Percentiles rank a stretch among this genome's conserved stretches.
These are phyloP conservation scores for Meloidogyne exigua DNA, from an alignment of 1,140 invertebrate species.

Conservation along the genomic window DNA sequence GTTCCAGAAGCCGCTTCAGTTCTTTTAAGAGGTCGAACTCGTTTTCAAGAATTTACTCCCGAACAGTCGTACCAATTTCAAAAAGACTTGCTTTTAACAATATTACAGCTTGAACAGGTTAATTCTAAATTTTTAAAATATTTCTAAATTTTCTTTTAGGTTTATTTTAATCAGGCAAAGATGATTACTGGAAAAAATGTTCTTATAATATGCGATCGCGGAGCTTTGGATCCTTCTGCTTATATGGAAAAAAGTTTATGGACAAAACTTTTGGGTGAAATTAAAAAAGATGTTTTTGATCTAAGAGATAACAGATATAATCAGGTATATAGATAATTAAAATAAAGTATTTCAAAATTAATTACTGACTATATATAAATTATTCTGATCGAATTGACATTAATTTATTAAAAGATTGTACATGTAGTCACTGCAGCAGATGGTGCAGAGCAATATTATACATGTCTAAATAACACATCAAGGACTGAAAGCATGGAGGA, in stretches of 20 bases:
- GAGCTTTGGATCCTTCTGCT: slow-evolving; percentile 56
- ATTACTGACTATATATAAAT: not conserved
- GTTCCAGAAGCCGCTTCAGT: slow-evolving; percentile 97
- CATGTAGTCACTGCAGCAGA: slow-evolving; percentile 79
- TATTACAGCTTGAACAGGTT: slow-evolving; percentile 91
- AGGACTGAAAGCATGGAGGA: slow-evolving; percentile 75
- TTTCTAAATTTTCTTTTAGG: slow-evolving; percentile 38
- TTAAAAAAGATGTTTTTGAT: slow-evolving; percentile 77
- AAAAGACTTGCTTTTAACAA: slow-evolving; percentile 91
- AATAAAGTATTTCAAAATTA: not conserved
- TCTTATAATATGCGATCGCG: slow-evolving; percentile 96
- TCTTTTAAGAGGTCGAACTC: slow-evolving; percentile 88
- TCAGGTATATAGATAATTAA: no score
- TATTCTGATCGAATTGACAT: not conserved
- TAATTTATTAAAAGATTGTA: slow-evolving; percentile 56
- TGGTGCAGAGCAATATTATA: slow-evolving; percentile 95
- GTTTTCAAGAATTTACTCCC: slow-evolving; percentile 84
- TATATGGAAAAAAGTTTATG: slow-evolving; percentile 84
- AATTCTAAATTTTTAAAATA: not conserved
- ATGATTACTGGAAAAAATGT: slow-evolving; percentile 54
- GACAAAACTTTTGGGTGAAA: slow-evolving; percentile 82
- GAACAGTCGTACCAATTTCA: slow-evolving; percentile 89
- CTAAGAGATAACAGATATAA: slow-evolving; percentile 92
- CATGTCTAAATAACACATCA: slow-evolving; percentile 72
- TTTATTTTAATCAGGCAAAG: slow-evolving; percentile 85